These are phyloP conservation scores for Neodiprion lecontei DNA, from an alignment of 1,140 invertebrate species.

Conservation along the genomic window DNA sequence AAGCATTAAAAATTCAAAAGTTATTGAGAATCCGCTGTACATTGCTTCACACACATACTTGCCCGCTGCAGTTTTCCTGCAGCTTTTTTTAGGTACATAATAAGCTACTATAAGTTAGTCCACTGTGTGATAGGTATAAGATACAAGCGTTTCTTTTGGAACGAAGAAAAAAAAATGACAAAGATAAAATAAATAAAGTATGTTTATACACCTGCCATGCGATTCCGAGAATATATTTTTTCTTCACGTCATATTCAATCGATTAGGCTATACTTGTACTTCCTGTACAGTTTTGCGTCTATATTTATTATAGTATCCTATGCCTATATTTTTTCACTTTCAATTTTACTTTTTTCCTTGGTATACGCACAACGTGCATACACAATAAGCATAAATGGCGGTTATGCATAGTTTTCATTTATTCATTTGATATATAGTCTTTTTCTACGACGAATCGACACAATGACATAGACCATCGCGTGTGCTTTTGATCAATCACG, in stretches of 20 bases:
- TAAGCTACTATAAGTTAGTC: too few relatives aligned
- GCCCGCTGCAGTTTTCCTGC: too few relatives aligned
- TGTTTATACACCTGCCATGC: too few relatives aligned
- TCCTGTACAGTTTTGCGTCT: slow-evolving; percentile 14
- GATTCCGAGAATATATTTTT: too few relatives aligned
- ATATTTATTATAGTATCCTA: slow-evolving; percentile 9
- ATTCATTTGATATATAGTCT: slow-evolving; percentile 23
- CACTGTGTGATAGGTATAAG: too few relatives aligned
- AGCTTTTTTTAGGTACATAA: too few relatives aligned
- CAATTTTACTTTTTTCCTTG: slow-evolving; percentile 32
- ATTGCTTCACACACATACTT: too few relatives aligned
- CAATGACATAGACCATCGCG: neutral
- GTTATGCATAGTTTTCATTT: slow-evolving; percentile 11
- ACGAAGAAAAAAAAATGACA: too few relatives aligned
- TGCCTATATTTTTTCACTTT: slow-evolving; percentile 31
- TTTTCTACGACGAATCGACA: slow-evolving; percentile 18
- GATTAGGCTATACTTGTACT: slow-evolving; percentile 16
- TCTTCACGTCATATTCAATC: slow-evolving; percentile 11
- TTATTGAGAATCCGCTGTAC: too few relatives aligned
- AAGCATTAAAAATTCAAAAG: too few relatives aligned
- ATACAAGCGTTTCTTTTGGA: too few relatives aligned
- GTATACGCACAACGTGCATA: slow-evolving; percentile 34
- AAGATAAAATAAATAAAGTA: too few relatives aligned
- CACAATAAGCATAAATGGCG: slow-evolving; percentile 12
- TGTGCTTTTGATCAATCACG: neutral